phyloP scores from a whole-genome alignment of 2,888 invertebrate genomes.

The Tetramorium bicarinatum region DNA sequence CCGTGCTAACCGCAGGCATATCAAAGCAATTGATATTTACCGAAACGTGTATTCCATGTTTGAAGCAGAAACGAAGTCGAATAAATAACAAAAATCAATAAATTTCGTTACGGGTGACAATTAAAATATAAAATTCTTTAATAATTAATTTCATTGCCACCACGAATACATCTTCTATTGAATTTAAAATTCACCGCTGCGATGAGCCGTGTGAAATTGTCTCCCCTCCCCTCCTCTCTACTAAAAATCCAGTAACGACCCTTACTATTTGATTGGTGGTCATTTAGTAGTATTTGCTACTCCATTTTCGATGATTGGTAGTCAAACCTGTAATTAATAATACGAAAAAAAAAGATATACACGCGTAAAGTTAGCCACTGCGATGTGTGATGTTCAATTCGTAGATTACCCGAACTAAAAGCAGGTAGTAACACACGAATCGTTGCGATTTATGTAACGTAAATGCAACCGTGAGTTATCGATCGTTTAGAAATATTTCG shows the following conservation, averaged over 20 bases:
- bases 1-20: background rate
- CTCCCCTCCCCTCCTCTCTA: too few species aligned
- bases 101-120: background rate
- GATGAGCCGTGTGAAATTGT: background rate
- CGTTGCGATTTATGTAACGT: background rate
- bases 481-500: conserved; percentile 9
- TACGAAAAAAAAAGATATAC: too few species aligned
- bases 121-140: background rate
- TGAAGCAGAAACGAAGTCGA: background rate
- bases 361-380: too few species aligned
- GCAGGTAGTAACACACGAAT: background rate
- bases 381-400: background rate
- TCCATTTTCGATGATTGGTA: too few species aligned
- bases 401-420: background rate
- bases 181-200: background rate
- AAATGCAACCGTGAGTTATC: background rate
- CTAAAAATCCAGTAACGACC: too few species aligned
- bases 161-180: background rate
- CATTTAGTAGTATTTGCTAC: too few species aligned
- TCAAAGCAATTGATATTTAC: background rate
- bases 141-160: background rate
- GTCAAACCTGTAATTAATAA: too few species aligned
- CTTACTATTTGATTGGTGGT: too few species aligned
- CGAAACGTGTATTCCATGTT: background rate
- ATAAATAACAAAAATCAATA: background rate